A percentile compares a stretch with the other conserved stretches of the same genome.
These are phyloP conservation scores for Zosterops pallidus DNA, from an alignment of 2,113 vertebrate species.

Conservation along the genomic window DNA sequence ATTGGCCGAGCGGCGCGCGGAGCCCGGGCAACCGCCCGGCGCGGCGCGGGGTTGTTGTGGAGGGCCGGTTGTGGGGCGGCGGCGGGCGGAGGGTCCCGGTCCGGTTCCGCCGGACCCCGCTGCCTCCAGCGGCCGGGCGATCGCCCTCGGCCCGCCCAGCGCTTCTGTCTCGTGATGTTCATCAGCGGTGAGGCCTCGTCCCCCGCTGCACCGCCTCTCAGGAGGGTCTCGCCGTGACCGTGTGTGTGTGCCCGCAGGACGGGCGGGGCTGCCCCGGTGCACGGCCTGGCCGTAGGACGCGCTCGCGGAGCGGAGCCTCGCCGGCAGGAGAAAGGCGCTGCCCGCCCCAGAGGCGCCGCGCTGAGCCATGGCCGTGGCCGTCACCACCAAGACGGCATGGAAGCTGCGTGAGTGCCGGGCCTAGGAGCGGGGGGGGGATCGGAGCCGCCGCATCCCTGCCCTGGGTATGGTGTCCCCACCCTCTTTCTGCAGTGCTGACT, in stretches of 20 bases:
- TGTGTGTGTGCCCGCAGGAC: background rate
- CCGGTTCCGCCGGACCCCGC: background rate
- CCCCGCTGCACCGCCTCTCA: background rate
- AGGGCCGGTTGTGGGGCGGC: background rate
- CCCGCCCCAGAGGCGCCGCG: background rate
- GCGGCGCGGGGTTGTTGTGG: background rate
- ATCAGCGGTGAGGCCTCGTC: background rate
- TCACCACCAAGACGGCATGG: conserved; percentile 89
- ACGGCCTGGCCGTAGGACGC: background rate
- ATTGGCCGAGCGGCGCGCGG: background rate
- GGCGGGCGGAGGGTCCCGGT: background rate
- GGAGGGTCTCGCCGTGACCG: background rate
- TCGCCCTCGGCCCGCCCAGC: background rate
- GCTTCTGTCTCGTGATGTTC: background rate
- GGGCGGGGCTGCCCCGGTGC: background rate
- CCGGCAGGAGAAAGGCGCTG: background rate
- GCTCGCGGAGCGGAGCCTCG: background rate
- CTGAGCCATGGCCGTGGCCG: conserved; percentile 83
- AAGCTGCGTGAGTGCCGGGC: conserved; percentile 86
- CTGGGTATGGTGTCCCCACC: background rate
- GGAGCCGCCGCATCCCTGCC: background rate
- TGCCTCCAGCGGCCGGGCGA: background rate
- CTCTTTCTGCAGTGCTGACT: accelerated
- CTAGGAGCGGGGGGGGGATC: background rate
- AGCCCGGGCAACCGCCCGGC: conserved; percentile 9